Evolutionary conservation across 2,113 vertebrate genomes (phyloP), one percentile per base, ranked within the genome.

Genomic region (Balaeniceps rex): DNA sequence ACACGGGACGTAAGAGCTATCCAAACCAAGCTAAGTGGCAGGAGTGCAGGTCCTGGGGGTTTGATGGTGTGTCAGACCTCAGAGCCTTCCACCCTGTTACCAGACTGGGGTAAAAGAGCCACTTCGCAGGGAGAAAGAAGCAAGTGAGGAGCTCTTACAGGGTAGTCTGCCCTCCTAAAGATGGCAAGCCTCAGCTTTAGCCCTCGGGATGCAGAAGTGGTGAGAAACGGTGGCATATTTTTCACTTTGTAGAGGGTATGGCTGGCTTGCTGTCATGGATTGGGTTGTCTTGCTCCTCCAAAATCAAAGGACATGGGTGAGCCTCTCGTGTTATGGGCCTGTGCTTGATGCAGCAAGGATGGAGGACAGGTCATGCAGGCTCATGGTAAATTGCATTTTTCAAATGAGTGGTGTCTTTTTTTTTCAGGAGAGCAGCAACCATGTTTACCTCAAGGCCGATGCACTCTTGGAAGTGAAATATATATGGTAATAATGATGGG

Each of bases 381-480:
- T 83, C 12, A 44, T 2, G 2, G n/a, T 44, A 77, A 96, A 95
- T 29, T 26, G 17, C 63, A 63, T 75, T 96, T 97, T 91, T 88
- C 28, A 89, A 80, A 58, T 31, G 9, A 49, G 11, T 54, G 15
- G 49, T 72, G 40, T 78, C 58, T 83, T 60, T 63, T 77, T 89
- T 61, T 76, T 87, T 80, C 19, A 87, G 54, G 58, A 80, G 70
- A 90, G 70, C 66, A 93, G 91, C 34, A 42, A 94, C 60, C 52
- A 46, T 82, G 64, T 76, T 90, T 94, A 92, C 74, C 89, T 92
- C 96, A 83, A 93, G 88, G 42, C 69, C 34, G 23, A 82, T 38
- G 12, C 26, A 46, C n/a, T 90, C 78, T 89, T 94, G 75, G 83
- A 88, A 94, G 75, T 78, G 91, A 94, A 95, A 83, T 96, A 47